A percentile compares a stretch with the other conserved stretches of the same genome.
phyloP scores from a whole-genome alignment of 64 coral and sea anemone species.

The Dendronephthya gigantea region DNA sequence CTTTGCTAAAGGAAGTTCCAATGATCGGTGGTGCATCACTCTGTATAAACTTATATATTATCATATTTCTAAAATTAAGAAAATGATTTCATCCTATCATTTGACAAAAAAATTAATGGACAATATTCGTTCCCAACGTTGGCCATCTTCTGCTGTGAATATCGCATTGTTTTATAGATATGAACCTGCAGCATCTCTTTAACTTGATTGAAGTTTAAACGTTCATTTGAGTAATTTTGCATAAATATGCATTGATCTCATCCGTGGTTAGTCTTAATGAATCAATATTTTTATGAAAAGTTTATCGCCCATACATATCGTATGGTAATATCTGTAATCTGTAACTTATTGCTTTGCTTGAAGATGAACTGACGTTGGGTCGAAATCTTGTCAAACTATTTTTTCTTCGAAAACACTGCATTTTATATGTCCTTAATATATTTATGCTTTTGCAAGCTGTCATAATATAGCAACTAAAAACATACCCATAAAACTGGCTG shows the following conservation, averaged over 20 bases:
- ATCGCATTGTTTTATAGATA: neutral
- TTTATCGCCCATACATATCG: too few species aligned
- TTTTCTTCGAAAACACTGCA: neutral
- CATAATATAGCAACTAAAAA: neutral
- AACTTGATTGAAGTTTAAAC: too few species aligned
- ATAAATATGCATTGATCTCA: too few species aligned
- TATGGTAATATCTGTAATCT: neutral
- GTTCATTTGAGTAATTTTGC: too few species aligned
- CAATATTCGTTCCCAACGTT: neutral
- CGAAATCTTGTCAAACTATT: neutral
- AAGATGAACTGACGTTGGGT: conserved; percentile 2
- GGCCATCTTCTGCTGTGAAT: neutral
- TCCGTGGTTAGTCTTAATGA: too few species aligned
- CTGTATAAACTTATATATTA: neutral
- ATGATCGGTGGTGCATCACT: neutral
- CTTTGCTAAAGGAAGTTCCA: neutral
- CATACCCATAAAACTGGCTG: neutral
- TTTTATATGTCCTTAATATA: neutral
- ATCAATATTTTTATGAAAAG: too few species aligned
- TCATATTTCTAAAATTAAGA: neutral
- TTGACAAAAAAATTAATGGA: neutral
- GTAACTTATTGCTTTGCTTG: neutral
- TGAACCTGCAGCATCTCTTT: too few species aligned
- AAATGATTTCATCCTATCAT: neutral
- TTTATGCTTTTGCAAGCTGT: neutral